Conservation (phyloP, 2,113 vertebrate genomes). For the Lepus americanus region DNA sequence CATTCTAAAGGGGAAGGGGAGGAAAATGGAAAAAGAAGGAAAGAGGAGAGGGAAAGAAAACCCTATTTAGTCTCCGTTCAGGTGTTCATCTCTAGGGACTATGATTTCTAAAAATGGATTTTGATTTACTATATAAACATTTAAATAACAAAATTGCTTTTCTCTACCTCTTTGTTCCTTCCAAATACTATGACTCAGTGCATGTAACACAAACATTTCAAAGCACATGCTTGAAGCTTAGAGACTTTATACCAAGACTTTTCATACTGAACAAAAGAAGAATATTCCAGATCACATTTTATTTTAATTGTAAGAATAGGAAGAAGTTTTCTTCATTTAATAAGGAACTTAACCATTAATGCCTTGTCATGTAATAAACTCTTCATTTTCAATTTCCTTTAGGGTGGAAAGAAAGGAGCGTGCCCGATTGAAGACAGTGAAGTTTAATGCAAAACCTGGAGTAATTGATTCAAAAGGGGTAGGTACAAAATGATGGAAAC, state of each 20-base stretch:
- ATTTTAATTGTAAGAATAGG: not conserved
- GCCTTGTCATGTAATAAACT: not conserved
- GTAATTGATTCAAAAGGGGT: conserved; percentile 97
- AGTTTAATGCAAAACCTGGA: conserved; percentile 97
- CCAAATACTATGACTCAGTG: not conserved
- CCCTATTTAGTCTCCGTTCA: not conserved
- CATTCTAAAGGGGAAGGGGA: not conserved
- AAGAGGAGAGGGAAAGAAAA: not conserved
- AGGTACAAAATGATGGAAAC: conserved; percentile 85
- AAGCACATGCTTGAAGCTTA: not conserved
- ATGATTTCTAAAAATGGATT: conserved; percentile 27
- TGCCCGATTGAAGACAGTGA: conserved; percentile 97
- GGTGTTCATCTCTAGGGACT: not conserved
- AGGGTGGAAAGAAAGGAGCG: conserved; percentile 98
- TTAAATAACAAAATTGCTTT: conserved; percentile 41
- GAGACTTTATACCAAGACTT: conserved; percentile 8
- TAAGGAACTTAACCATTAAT: conserved; percentile 33
- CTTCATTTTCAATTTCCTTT: conserved; percentile 77
- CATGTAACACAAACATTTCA: not conserved
- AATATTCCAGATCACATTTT: conserved; percentile 50
- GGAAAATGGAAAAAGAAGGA: not conserved
- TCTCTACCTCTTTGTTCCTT: conserved; percentile 16
- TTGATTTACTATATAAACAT: conserved; percentile 26
- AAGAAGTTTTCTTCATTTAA: conserved; percentile 24
- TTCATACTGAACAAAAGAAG: conserved; percentile 38